phyloP scores from a whole-genome alignment of 2,113 vertebrate species.

The Pseudorasbora parva region DNA sequence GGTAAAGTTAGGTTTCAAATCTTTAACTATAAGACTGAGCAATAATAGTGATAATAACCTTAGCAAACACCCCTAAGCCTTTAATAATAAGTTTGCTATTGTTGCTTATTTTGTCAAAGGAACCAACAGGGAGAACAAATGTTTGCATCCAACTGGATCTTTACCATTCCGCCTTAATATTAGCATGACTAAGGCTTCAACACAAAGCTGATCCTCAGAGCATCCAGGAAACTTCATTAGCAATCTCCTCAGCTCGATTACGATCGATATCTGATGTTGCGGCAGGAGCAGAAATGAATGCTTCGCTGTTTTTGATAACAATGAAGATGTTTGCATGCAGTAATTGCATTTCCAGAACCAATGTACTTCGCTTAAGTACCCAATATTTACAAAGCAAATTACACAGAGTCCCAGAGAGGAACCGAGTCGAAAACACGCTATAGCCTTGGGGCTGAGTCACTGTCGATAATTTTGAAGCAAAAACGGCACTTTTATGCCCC shows the following conservation, averaged over 20 bases:
- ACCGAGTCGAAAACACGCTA: slow-evolving; percentile 10
- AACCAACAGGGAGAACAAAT: not conserved
- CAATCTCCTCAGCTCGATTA: slow-evolving; percentile 74
- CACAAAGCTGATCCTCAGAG: slow-evolving; percentile 65
- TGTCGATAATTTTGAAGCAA: slow-evolving; percentile 28
- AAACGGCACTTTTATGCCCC: not conserved
- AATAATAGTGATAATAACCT: not conserved
- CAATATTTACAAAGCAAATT: slow-evolving; percentile 80
- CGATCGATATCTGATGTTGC: slow-evolving; percentile 70
- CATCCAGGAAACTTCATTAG: slow-evolving; percentile 72
- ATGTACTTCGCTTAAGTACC: slow-evolving; percentile 73
- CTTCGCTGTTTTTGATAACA: slow-evolving; percentile 73
- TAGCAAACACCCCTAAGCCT: not conserved
- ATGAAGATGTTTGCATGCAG: slow-evolving; percentile 78
- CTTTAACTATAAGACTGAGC: not conserved
- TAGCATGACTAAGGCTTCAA: slow-evolving; percentile 11
- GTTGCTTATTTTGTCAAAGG: not conserved
- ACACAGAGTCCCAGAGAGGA: slow-evolving; percentile 52
- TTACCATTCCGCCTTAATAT: not conserved
- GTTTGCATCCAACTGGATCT: slow-evolving; percentile 1
- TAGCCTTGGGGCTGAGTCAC: slow-evolving; percentile 31
- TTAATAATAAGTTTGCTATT: slow-evolving; percentile 9
- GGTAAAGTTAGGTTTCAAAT: not conserved
- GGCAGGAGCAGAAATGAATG: slow-evolving; percentile 68
- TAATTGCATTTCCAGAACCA: slow-evolving; percentile 77